Percentiles rank a stretch among this genome's conserved stretches.
Conservation (phyloP, 2,797 vertebrate genomes). For the Liparis tanakae region DNA sequence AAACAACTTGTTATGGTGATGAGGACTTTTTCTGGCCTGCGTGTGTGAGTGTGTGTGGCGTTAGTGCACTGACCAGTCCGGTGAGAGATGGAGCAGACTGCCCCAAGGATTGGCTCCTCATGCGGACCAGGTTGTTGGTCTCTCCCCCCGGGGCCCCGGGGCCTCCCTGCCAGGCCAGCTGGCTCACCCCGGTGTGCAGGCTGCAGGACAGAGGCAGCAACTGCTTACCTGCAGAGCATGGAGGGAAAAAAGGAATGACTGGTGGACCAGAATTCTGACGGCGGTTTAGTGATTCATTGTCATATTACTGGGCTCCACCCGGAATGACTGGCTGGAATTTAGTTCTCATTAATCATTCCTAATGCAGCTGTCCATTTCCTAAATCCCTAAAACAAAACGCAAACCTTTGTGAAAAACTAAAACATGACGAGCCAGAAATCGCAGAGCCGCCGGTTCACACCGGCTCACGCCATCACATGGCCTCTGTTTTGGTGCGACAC, state of each 20-base stretch:
- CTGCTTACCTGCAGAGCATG: slow-evolving; percentile 88
- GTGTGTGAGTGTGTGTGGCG: neutral
- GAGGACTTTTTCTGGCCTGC: neutral
- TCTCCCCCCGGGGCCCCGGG: slow-evolving; percentile 79
- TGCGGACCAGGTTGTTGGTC: slow-evolving; percentile 92
- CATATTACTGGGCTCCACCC: neutral
- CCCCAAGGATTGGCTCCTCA: slow-evolving; percentile 93
- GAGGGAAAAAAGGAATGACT: neutral
- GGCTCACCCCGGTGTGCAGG: slow-evolving; percentile 90
- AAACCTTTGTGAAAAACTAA: neutral
- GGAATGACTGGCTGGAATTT: neutral
- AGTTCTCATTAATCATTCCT: neutral
- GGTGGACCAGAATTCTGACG: neutral
- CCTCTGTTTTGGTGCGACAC: neutral
- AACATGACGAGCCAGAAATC: neutral
- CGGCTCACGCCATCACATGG: neutral
- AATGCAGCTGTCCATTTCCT: neutral
- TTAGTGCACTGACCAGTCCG: slow-evolving; percentile 87
- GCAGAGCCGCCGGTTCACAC: neutral
- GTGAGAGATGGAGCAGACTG: slow-evolving; percentile 96
- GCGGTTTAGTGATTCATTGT: neutral
- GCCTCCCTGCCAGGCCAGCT: slow-evolving; percentile 83
- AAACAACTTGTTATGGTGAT: neutral
- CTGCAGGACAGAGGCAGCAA: slow-evolving; percentile 93
- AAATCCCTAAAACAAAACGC: neutral